Base-by-base conservation (phyloP, 2,797 vertebrate genomes). In the Crocidura indochinensis region DNA sequence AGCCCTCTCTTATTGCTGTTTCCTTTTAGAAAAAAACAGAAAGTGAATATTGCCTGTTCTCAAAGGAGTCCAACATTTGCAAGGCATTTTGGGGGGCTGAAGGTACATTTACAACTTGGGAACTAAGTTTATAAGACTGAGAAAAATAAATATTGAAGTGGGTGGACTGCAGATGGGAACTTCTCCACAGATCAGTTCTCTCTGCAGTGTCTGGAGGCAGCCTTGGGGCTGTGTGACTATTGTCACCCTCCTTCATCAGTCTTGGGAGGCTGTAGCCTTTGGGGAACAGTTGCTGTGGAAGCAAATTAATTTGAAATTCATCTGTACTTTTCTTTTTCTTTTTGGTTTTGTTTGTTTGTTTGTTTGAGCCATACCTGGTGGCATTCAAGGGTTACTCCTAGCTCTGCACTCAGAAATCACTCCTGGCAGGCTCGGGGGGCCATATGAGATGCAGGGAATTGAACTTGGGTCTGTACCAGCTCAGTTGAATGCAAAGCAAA, bases 261-360 rank as follows among this genome's bases (percentile, higher is more conserved):
- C 62, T 88, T 94, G 85, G 79, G 93, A 84, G 64, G 77, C 94
- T 49, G 68, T 72, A 90, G 91, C 19, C 77, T 75, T 64, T 60
- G 31, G 29, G 67, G 83, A 44, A 62, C 80, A 71, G 60, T 71
- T 92, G 29, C 86, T 87, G 27, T 95, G 93, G 89, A 84, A 94
- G 68, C 80, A 96, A 88, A 51, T 38, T 38, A 38, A 38, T 38
- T 38, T 38, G 38, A 38, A 38, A 38, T 38, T 38, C 38, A 38
- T 38, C 38, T 38, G 38, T 38, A 5, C 5, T 38, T 38, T 38
- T 38, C 38, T 38, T 38, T 2, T 38, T 38, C 38, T 38, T 38
- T 38, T 5, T 38, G 38, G 38, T 2, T 38, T 38, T 38, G 2
- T 38, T 38, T n/a, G n/a, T n/a, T n/a, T n/a, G n/a, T n/a, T 38